Percentiles rank a stretch among this genome's conserved stretches.
These are phyloP conservation scores for Danio aesculapii DNA, from an alignment of 2,797 vertebrate species.

Conservation along the genomic window DNA sequence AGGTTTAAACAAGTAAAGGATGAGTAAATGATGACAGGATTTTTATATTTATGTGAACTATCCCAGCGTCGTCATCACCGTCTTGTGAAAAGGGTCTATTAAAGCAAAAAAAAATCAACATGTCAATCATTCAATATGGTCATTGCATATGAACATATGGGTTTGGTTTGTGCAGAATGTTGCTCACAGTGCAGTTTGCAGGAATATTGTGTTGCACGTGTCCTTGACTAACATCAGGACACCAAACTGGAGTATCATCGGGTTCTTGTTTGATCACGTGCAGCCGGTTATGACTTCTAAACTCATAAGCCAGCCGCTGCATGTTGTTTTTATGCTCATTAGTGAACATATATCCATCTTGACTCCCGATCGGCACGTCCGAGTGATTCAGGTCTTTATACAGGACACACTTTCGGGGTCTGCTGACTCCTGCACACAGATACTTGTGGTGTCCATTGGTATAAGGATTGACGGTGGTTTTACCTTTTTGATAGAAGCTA, in stretches of 20 bases:
- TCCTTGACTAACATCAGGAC: conserved; percentile 58
- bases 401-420: conserved; percentile 68
- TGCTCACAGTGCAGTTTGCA: conserved; percentile 61
- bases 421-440: conserved; percentile 59
- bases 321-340: conserved; percentile 69
- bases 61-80: no score
- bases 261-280: conserved; percentile 84
- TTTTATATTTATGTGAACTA: no score
- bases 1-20: no score
- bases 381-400: conserved; percentile 70
- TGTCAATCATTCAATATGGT: not conserved
- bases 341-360: conserved; percentile 65
- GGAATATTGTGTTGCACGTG: conserved; percentile 70
- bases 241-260: conserved; percentile 77
- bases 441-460: conserved; percentile 71
- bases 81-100: no score
- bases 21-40: no score
- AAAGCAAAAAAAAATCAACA: no score
- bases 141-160: conserved; percentile 70
- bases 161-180: conserved; percentile 71
- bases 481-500: conserved; percentile 70
- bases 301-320: conserved; percentile 69
- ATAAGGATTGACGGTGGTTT: conserved; percentile 64
- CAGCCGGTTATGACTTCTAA: conserved; percentile 71
- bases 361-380: conserved; percentile 57